These are phyloP conservation scores for Leiothrix lutea DNA, from an alignment of 2,113 vertebrate species.

Conservation along the genomic window DNA sequence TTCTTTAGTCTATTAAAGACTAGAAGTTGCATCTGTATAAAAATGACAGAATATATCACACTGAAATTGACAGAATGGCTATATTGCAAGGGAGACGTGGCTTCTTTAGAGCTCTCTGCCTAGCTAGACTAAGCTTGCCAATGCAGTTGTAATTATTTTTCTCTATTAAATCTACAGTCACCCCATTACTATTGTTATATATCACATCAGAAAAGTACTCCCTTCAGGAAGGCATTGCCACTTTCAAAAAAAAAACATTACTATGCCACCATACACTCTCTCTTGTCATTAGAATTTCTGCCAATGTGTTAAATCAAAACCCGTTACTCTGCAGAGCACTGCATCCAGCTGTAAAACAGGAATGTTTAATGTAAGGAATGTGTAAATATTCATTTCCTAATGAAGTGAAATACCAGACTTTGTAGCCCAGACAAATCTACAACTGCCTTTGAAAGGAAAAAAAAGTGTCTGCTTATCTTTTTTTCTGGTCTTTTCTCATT, in stretches of 20 bases:
- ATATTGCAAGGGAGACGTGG: slow-evolving; percentile 40
- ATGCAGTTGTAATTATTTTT: slow-evolving; percentile 61
- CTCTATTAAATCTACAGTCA: slow-evolving; percentile 29
- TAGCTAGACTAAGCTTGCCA: slow-evolving; percentile 8
- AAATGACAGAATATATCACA: slow-evolving; percentile 63
- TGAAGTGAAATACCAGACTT: background rate
- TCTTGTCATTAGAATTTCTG: background rate
- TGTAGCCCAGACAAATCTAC: background rate
- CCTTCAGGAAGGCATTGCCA: background rate
- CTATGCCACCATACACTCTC: background rate
- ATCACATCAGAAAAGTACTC: background rate
- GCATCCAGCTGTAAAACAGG: background rate
- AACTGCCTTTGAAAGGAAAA: background rate
- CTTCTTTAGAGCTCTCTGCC: slow-evolving; percentile 31
- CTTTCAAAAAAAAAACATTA: slow-evolving; percentile 28
- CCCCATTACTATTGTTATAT: background rate
- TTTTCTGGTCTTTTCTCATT: background rate
- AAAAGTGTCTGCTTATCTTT: background rate
- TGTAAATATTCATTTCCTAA: background rate
- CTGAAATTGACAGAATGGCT: slow-evolving; percentile 35
- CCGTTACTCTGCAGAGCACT: background rate
- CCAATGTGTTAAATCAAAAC: background rate
- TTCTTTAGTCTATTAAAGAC: slow-evolving; percentile 54
- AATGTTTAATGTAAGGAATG: background rate
- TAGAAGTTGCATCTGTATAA: slow-evolving; percentile 46